Evolutionary conservation across 2,888 invertebrate genomes (phyloP), one percentile per base, ranked within the genome.

Genomic region (Spatulosminthurus flaviceps): DNA sequence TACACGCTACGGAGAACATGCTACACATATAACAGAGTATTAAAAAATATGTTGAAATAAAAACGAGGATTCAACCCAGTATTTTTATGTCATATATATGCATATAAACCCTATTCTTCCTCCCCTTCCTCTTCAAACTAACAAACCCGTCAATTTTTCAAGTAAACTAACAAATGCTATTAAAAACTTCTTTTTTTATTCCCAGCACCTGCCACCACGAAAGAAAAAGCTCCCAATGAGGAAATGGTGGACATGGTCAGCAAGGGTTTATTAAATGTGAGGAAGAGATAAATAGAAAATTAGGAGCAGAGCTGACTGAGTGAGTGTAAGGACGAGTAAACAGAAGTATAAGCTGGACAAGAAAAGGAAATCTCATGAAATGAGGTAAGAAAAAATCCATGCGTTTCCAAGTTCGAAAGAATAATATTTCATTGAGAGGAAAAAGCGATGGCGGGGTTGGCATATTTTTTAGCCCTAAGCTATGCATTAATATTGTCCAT

Each of bases 351-450:
- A 51, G 16, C 51, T 51, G 16, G 51, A 51, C 51, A n/a, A n/a
- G n/a, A n/a, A n/a, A n/a, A n/a, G n/a, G 51, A 51, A 51, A 51
- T 51, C 34, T 34, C 34, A 7, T 9, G 51, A 51, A 51, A 51
- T 51, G 51, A 51, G 5, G 51, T 51, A 51, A 51, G 51, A 51
- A 51, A 51, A 51, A 51, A 19, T 51, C 16, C 5, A 4, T 34
- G 5, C 9, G 34, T 34, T 34, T 34, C 34, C 34, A 34, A 34
- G 34, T 34, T 34, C 1, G 7, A 51, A 51, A 51, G 51, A n/a
- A 13, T 51, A 51, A 51, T 51, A 51, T 51, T 51, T 51, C 51
- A 51, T n/a, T 51, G 51, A 51, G 51, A 51, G 51, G 51, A 51
- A 51, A 51, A 51, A 51, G 51, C 51, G 51, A 51, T 51, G 51